These are phyloP conservation scores for Centropyge bicolor DNA, from an alignment of 2,797 vertebrate species.

Conservation along the genomic window DNA sequence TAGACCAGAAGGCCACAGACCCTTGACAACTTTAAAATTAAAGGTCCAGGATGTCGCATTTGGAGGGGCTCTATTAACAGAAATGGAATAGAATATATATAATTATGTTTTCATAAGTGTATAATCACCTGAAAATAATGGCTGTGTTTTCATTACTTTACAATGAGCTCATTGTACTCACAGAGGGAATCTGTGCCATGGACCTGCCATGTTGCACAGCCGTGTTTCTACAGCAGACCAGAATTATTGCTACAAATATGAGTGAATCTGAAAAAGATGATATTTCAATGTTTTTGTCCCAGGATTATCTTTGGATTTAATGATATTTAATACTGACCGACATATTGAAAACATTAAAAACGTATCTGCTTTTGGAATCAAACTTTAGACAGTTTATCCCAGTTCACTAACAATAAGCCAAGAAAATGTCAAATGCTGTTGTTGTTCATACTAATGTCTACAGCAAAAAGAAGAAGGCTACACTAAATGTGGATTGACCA, in stretches of 20 bases:
- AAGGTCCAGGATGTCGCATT: neutral
- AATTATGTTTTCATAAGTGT: no score
- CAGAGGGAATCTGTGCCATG: no score
- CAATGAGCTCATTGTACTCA: no score
- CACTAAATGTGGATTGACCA: slow-evolving; percentile 2
- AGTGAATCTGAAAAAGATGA: neutral
- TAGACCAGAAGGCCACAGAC: slow-evolving; percentile 43
- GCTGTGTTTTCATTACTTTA: no score
- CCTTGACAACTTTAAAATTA: slow-evolving; percentile 3
- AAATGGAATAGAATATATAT: no score
- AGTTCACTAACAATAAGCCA: neutral
- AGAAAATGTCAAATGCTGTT: neutral
- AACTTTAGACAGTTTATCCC: neutral
- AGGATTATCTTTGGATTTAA: neutral
- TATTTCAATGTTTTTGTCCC: neutral
- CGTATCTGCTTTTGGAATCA: neutral
- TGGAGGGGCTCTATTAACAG: no score
- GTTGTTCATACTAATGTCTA: neutral
- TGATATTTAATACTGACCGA: neutral
- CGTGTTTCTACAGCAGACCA: no score
- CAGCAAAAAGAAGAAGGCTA: neutral
- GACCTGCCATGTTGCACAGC: no score
- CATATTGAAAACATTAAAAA: neutral
- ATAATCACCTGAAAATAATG: no score
- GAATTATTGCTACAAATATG: no score